Evolutionary conservation across 1,140 invertebrate genomes (phyloP).

Genomic region (Drosophila saltans): DNA sequence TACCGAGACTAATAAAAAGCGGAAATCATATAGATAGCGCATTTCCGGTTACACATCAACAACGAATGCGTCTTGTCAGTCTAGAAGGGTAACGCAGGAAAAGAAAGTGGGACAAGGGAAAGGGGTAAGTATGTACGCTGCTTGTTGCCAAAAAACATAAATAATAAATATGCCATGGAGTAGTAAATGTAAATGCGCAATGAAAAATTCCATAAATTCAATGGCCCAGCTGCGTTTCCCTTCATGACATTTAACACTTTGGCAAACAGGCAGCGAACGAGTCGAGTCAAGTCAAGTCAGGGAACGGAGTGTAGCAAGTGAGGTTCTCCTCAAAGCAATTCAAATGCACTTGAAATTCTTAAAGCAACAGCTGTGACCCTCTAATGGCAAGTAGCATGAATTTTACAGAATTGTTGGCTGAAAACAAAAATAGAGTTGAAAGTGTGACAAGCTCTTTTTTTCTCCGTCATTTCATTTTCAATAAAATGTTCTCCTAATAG

Average conservation of each 20-base stretch:
- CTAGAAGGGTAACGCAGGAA: not conserved
- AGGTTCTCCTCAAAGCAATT: constrained; percentile 53
- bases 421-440: constrained; percentile 33
- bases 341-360: constrained; percentile 78
- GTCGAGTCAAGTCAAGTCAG: constrained; percentile 33
- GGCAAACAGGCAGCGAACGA: constrained; percentile 56
- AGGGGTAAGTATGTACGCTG: not conserved
- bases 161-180: constrained; percentile 73
- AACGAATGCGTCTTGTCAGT: constrained; percentile 63
- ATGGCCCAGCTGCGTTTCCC: constrained; percentile 63
- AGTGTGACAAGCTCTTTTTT: constrained; percentile 28
- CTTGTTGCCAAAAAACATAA: constrained; percentile 47
- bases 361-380: constrained; percentile 76
- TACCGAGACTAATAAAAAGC: constrained; percentile 61
- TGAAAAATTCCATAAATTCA: constrained; percentile 72
- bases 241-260: constrained; percentile 80
- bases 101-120: not conserved
- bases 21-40: constrained; percentile 37
- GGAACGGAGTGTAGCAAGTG: not conserved
- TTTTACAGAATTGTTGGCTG: constrained; percentile 3
- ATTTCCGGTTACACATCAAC: constrained; percentile 25
- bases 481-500: constrained; percentile 4
- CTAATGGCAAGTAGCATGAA: constrained; percentile 23
- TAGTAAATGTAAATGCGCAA: constrained; percentile 75
- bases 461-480: constrained; percentile 6